These are phyloP conservation scores for Ahaetulla prasina DNA, from an alignment of 2,113 vertebrate species.

Conservation along the genomic window DNA sequence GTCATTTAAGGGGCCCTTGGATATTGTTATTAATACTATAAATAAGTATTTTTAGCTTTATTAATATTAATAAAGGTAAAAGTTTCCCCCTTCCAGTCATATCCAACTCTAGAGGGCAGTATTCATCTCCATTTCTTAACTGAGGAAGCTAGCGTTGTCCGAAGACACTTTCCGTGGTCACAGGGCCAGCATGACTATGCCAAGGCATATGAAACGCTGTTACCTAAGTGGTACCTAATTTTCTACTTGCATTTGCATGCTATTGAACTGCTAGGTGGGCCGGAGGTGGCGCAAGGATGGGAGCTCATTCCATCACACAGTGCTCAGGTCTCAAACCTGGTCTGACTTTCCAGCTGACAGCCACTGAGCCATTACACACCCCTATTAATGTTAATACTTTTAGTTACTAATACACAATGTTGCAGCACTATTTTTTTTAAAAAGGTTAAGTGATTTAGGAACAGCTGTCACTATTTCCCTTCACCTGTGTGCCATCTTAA, in stretches of 20 bases:
- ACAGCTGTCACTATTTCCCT: background rate
- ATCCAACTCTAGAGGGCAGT: background rate
- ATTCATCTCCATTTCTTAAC: background rate
- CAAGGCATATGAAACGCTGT: background rate
- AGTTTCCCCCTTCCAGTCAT: background rate
- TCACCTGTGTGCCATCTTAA: background rate
- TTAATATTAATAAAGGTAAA: background rate
- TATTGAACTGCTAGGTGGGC: background rate
- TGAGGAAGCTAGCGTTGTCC: background rate
- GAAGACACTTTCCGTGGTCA: background rate
- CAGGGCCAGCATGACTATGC: background rate
- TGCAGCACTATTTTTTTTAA: background rate
- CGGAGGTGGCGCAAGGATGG: background rate
- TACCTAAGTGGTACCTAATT: background rate
- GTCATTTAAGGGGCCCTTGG: background rate
- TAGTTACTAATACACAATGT: background rate
- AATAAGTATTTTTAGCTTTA: background rate
- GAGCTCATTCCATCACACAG: background rate
- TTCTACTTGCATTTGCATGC: background rate
- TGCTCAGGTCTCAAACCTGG: background rate
- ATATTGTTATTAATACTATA: background rate
- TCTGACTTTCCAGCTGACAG: background rate
- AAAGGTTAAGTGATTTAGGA: background rate
- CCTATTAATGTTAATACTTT: background rate
- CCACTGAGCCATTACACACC: background rate